Percentiles rank a stretch among this genome's conserved stretches.
Conservation (phyloP, 2,888 invertebrate genomes). For the Ornithoptera alexandrae region DNA sequence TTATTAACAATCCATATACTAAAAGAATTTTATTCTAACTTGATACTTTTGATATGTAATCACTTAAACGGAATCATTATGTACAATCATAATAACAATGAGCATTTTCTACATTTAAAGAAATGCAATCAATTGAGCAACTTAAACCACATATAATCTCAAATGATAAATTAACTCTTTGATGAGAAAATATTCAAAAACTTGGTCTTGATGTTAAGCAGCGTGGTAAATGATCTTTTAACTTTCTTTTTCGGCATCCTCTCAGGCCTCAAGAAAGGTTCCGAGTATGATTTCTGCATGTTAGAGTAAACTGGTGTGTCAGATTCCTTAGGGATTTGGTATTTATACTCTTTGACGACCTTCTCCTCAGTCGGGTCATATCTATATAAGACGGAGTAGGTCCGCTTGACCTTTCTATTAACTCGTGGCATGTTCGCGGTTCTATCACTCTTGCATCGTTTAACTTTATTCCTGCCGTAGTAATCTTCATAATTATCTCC, state of each 20-base stretch:
- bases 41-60: conserved; percentile 19
- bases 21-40: conserved; percentile 1
- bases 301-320: conserved; percentile 41
- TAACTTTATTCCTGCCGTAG: conserved; percentile 71
- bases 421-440: conserved; percentile 54
- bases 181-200: conserved; percentile 71
- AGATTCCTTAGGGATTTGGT: conserved; percentile 58
- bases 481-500: conserved; percentile 69
- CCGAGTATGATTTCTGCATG: conserved; percentile 64
- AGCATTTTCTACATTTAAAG: conserved; percentile 40
- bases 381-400: conserved; percentile 71
- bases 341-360: conserved; percentile 74
- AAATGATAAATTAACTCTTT: conserved; percentile 56
- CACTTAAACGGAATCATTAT: conserved; percentile 11
- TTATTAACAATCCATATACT: not conserved
- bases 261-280: conserved; percentile 65
- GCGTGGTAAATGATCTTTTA: conserved; percentile 71
- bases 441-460: conserved; percentile 73
- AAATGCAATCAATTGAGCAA: conserved; percentile 77
- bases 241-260: conserved; percentile 68
- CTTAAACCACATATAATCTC: conserved; percentile 43
- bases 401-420: conserved; percentile 70
- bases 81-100: conserved; percentile 22
- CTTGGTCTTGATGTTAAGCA: conserved; percentile 71
- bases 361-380: conserved; percentile 71